Evolutionary conservation across 2,888 invertebrate species (phyloP), one percentile per base, ranked within the genome.

Genomic region (Lasioglossum villosulum): DNA sequence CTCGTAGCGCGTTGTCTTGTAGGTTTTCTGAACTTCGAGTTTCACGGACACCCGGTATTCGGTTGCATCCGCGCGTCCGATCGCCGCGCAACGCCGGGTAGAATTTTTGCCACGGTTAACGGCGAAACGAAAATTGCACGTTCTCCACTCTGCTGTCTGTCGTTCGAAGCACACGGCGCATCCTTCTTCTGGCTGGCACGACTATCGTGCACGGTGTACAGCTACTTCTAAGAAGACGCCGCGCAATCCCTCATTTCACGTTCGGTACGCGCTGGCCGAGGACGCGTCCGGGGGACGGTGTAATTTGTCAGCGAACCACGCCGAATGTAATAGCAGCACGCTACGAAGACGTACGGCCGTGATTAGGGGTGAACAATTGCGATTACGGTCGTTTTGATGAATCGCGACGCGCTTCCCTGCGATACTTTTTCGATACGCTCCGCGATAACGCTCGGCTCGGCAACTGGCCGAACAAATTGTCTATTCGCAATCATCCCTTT

Each of bases 111-210:
- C 72, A 45, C 42, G 66, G 75, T 81, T 73, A 68, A 86, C 68
- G 27, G 78, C 81, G 86, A 81, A 78, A 76, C 86, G 78, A 85
- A 86, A 86, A 86, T 85, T 82, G 72, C 86, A 81, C 78, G 86
- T 86, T 86, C 39, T 72, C 56, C 78, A 59, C 59, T 39, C 27
- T 52, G 42, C 42, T 63, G 63, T 68, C 82, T 30, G 75, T 75
- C 45, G 63, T 30, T 76, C n/a, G 27, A 56, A 27, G 37, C n/a
- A 23, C 66, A 19, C 48, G n/a, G 37, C 19, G 30, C 56, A 73
- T 34, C n/a, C 19, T 23, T 70, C 39, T 63, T 37, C 42, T 37
- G n/a, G 30, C 37, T 66, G 42, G 68, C 68, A 39, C 63, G 39
- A 39, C 63, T 63, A 42, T 78, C 52, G 30, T 72, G 30, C 30